Base-by-base conservation (phyloP, 1,140 invertebrate genomes). In the Araneus ventricosus region DNA sequence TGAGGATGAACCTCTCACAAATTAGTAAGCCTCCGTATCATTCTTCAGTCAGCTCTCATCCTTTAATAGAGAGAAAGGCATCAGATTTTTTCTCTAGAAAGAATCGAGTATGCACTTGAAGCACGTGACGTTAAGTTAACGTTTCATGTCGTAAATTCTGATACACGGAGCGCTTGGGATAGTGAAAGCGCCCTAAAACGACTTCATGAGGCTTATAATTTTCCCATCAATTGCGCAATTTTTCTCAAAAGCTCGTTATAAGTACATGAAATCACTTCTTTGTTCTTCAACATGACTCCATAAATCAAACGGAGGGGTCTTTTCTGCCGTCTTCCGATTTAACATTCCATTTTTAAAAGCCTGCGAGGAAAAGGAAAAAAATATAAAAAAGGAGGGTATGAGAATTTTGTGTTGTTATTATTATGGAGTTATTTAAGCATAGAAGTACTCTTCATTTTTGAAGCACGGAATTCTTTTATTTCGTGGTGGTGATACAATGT, bases 211-310 rank as follows among this genome's bases (percentile, higher is more conserved):
- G 80, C 90, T 91, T 91, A 91, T 91, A 91, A 91, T 91, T 91
- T 91, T 91, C 90, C 90, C 90, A 91, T 91, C 90, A 91, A 84
- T 91, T 57, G 37, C 34, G 37, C 90, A 91, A 91, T 91, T 91
- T 85, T 91, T 91, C 80, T 91, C 34, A 84, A 91, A 91, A 75
- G 70, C 90, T 91, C 90, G 90, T 91, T 84, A 91, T 91, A 91
- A 91, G 90, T 91, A 91, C 90, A 91, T 91, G 70, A 91, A 91
- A 91, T 84, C 90, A 91, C 67, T 91, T 85, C 90, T 91, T 91
- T 91, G 90, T 91, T 91, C 90, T 91, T 85, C 90, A 61, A 59
- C 34, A 37, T 34, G 80, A 79, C 80, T 91, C 67, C 90, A 91
- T 91, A 91, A 91, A 91, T 91, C 90, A 91, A 85, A 91, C 45